Conservation (phyloP, 2,113 vertebrate genomes). For the Catagonus wagneri region DNA sequence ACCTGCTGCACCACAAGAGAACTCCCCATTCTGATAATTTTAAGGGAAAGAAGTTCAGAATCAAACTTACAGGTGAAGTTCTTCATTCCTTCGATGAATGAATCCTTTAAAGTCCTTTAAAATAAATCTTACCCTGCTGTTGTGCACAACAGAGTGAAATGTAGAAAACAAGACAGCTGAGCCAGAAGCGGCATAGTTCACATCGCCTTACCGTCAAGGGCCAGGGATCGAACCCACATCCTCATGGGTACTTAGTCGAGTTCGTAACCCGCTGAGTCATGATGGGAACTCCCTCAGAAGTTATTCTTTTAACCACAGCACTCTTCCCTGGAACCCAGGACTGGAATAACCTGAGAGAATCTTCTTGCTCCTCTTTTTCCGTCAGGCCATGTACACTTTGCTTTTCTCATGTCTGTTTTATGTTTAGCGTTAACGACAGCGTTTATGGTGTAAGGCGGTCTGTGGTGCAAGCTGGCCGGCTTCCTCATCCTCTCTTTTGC, state of each 20-base stretch:
- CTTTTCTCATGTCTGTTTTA: accelerated
- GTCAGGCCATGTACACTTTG: accelerated
- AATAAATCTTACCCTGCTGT: not conserved
- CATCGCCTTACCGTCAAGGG: not conserved
- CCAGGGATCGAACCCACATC: too few species aligned
- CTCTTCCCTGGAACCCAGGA: not conserved
- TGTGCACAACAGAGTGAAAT: not conserved
- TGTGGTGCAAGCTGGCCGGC: too few species aligned
- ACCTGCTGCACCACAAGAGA: too few species aligned
- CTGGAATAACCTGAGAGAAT: accelerated
- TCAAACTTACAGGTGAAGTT: not conserved
- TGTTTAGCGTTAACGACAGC: too few species aligned
- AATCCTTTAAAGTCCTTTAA: slow-evolving; percentile 7
- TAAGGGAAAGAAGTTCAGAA: not conserved
- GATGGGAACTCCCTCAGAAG: not conserved
- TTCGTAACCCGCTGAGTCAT: too few species aligned
- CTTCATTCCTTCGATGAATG: slow-evolving; percentile 22
- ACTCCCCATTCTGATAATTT: not conserved
- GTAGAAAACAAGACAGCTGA: not conserved
- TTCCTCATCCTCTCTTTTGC: not conserved
- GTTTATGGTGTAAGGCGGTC: not conserved
- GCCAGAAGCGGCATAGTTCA: not conserved
- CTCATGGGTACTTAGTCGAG: too few species aligned
- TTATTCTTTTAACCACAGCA: not conserved
- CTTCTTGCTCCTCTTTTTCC: not conserved